Percentiles rank a stretch among this genome's conserved stretches.
These are phyloP conservation scores for Melieria crassipennis DNA, from an alignment of 2,888 invertebrate genomes.

Conservation along the genomic window DNA sequence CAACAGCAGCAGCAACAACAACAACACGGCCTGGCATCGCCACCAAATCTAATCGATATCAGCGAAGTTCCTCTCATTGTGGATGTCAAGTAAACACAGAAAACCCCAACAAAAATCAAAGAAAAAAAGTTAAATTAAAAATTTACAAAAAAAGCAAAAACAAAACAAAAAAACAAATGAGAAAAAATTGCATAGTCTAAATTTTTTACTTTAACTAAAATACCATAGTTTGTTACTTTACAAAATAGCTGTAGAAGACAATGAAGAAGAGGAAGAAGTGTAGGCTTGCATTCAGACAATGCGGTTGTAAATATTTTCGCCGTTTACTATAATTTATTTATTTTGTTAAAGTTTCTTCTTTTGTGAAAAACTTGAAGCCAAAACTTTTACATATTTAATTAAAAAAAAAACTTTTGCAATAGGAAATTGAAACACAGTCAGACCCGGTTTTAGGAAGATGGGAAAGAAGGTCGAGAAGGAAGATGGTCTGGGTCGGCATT, in stretches of 20 bases:
- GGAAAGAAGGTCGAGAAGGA: too few species aligned
- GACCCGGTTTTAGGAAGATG: too few species aligned
- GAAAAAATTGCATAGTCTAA: not conserved
- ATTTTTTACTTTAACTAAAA: not conserved
- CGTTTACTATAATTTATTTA: too few species aligned
- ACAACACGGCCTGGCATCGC: slow-evolving; percentile 52
- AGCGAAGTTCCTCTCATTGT: slow-evolving; percentile 66
- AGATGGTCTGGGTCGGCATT: too few species aligned
- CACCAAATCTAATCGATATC: slow-evolving; percentile 66
- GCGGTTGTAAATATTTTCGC: too few species aligned
- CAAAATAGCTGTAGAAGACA: not conserved
- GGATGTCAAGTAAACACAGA: slow-evolving; percentile 61
- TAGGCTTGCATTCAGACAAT: too few species aligned
- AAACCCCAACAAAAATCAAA: slow-evolving; percentile 36
- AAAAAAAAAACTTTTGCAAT: too few species aligned
- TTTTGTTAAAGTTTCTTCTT: not conserved
- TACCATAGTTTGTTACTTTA: too few species aligned
- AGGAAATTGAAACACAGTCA: too few species aligned
- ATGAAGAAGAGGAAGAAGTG: not conserved
- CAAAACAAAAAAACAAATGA: slow-evolving; percentile 39
- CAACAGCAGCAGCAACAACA: slow-evolving; percentile 47
- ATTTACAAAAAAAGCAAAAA: slow-evolving; percentile 43
- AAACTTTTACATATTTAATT: too few species aligned
- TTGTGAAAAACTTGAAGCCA: not conserved
- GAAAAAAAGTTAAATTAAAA: slow-evolving; percentile 43